Evolutionary conservation across 1,140 invertebrate species (phyloP), one percentile per base, ranked within the genome.

Genomic region (Aphelenchoides fujianensis): DNA sequence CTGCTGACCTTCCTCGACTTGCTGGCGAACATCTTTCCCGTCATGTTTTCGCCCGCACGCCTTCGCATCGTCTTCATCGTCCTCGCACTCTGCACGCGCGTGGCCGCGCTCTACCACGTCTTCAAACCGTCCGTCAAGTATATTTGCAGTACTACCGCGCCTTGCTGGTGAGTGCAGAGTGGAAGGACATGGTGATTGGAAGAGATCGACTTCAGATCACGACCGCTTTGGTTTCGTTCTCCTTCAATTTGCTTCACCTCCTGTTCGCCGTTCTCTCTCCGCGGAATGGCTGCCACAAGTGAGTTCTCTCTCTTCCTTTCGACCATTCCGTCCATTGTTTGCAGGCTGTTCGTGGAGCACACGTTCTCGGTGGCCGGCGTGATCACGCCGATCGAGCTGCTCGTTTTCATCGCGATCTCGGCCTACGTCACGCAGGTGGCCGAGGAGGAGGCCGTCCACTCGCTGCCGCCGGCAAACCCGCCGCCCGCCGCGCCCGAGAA

Each of bases 401-500:
- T 70, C 16, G 12, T 30, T 36, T 66, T 70, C 64, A 69, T 70
- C 23, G n/a, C 27, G 32, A 69, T 70, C 37, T 34, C 66, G 34
- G 32, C 5, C 9, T 71, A 70, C 69, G 28, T 31, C 16, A 23
- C n/a, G n/a, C 28, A 7, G 34, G 67, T 70, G 23, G 31, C 23
- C 3, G 19, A n/a, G 16, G 28, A 34, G 55, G 69, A 7, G n/a
- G 68, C 34, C 31, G 12, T 1, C n/a, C 16, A 5, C 19, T 27
- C 31, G 68, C 59, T 48, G 12, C 41, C 41, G 23, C 12, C 41
- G 12, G 41, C 41, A 12, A 12, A 12, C 12, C 41, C 41, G 23
- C n/a, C n/a, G n/a, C n/a, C n/a, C n/a, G n/a, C n/a, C n/a, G n/a
- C n/a, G n/a, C n/a, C n/a, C n/a, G n/a, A n/a, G n/a, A n/a, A n/a